These are phyloP conservation scores for Dolichotis patagonum DNA, from an alignment of 2,113 vertebrate genomes.

Conservation along the genomic window DNA sequence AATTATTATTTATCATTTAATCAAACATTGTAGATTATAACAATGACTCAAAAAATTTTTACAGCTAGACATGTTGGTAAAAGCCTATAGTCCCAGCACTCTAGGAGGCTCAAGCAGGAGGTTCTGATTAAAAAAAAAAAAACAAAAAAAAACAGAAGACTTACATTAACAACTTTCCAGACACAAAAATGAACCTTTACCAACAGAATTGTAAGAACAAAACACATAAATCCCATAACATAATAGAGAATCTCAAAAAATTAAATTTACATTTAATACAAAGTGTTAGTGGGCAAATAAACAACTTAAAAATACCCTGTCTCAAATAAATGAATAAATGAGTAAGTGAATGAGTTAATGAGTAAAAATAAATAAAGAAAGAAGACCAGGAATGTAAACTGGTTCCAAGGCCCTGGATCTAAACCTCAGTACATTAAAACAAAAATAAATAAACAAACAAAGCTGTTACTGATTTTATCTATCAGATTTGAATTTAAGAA, in stretches of 20 bases:
- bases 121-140: background rate
- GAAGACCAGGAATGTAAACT: background rate
- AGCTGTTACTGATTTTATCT: background rate
- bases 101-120: background rate
- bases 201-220: constrained; percentile 12
- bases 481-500: background rate
- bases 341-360: no score
- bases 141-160: background rate
- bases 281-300: background rate
- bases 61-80: background rate
- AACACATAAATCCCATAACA: constrained; percentile 7
- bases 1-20: background rate
- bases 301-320: background rate
- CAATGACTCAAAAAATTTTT: background rate
- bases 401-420: background rate
- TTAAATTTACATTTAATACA: constrained; percentile 50
- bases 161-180: constrained; percentile 9
- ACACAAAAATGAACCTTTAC: background rate
- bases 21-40: background rate
- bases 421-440: background rate
- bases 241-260: constrained; percentile 4
- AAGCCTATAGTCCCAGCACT: background rate
- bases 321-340: background rate
- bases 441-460: background rate
- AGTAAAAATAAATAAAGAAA: background rate